phyloP scores from a whole-genome alignment of 2,113 vertebrate genomes.

The Tinamus guttatus region DNA sequence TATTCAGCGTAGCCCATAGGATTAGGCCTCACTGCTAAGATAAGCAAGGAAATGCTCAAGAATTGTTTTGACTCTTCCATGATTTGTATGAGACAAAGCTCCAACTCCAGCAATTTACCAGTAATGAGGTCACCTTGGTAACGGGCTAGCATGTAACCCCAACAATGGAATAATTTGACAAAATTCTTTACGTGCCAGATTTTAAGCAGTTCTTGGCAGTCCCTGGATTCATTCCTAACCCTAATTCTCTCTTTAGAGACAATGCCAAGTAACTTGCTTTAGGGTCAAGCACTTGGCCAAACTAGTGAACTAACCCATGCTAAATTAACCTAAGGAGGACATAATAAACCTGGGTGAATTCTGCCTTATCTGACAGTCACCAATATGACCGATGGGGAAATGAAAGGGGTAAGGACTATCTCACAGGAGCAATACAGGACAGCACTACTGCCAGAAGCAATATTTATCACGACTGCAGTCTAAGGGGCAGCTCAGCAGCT shows the following conservation, averaged over 20 bases:
- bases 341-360: not conserved
- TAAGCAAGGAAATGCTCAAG: not conserved
- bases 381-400: not conserved
- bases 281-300: not conserved
- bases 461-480: not conserved
- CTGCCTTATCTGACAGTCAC: not conserved
- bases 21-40: not conserved
- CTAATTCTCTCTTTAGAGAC: not conserved
- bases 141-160: not conserved
- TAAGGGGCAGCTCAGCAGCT: not conserved
- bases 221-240: too few relatives aligned
- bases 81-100: not conserved
- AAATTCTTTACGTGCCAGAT: not conserved
- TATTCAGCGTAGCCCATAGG: not conserved
- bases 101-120: not conserved
- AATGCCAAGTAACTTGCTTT: not conserved
- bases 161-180: not conserved
- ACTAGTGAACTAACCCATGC: accelerated
- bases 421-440: not conserved
- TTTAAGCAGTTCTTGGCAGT: not conserved
- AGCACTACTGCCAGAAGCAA: not conserved
- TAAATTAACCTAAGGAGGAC: not conserved
- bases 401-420: not conserved
- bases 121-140: not conserved
- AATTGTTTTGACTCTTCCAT: not conserved